These are phyloP conservation scores for Myotis brandtii DNA, from an alignment of 2,113 vertebrate species.

Conservation along the genomic window DNA sequence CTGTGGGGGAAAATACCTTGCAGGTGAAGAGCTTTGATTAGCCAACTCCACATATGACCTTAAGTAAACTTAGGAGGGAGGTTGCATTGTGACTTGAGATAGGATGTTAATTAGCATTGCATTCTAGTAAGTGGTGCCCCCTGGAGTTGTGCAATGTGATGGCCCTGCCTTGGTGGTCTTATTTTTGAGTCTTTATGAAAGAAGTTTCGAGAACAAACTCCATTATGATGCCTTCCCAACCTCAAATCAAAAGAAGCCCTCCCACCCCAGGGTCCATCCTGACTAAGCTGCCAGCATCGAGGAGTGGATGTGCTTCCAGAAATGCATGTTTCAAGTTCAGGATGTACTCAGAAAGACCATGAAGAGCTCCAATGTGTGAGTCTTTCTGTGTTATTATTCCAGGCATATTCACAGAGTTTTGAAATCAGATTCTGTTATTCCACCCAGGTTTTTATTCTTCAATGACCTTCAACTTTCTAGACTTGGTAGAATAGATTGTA, in stretches of 20 bases:
- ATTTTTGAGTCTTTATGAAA: constrained; percentile 1
- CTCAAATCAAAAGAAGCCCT: background rate
- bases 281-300: background rate
- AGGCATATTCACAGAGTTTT: background rate
- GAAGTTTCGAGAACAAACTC: background rate
- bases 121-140: background rate
- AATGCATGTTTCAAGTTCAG: background rate
- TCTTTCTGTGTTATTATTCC: background rate
- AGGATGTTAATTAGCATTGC: background rate
- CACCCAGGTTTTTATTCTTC: background rate
- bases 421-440: background rate
- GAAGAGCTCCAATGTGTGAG: background rate
- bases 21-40: background rate
- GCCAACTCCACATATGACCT: background rate
- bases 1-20: background rate
- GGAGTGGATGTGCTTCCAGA: background rate
- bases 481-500: background rate
- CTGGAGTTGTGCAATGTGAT: background rate
- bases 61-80: background rate
- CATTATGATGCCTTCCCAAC: background rate
- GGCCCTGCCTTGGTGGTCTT: background rate
- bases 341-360: background rate
- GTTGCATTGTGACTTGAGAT: background rate
- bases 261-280: background rate
- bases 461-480: background rate